Conservation (phyloP, 1,140 invertebrate genomes). For the Asobara japonica region DNA sequence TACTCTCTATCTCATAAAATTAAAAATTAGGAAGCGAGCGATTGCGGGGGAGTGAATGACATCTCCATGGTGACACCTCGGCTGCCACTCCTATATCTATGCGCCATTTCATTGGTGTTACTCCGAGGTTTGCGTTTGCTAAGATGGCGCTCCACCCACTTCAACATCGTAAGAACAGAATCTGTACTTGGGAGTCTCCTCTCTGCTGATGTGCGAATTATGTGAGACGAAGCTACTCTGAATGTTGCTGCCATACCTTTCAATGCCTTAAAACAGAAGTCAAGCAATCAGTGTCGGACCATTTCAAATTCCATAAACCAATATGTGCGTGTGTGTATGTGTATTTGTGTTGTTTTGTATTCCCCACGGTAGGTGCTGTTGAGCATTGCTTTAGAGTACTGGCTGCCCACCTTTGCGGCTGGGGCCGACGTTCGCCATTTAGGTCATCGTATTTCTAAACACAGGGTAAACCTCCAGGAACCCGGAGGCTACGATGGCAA, state of each 20-base stretch:
- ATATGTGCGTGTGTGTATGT: too few relatives aligned
- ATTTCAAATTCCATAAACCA: too few relatives aligned
- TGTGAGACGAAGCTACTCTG: slow-evolving; percentile 83
- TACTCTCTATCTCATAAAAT: neutral
- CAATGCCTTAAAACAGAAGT: slow-evolving; percentile 78
- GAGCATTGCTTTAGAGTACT: too few relatives aligned
- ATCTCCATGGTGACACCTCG: slow-evolving; percentile 79
- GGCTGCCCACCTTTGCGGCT: too few relatives aligned
- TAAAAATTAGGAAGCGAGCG: slow-evolving; percentile 43
- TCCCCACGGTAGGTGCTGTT: too few relatives aligned
- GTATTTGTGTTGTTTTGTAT: too few relatives aligned
- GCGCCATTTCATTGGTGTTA: slow-evolving; percentile 65
- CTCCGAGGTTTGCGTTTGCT: slow-evolving; percentile 77
- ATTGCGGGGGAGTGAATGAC: slow-evolving; percentile 65
- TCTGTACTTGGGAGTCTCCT: slow-evolving; percentile 86
- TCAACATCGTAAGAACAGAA: slow-evolving; percentile 87
- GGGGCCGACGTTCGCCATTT: too few relatives aligned
- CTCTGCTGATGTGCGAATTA: slow-evolving; percentile 87
- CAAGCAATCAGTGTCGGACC: too few relatives aligned
- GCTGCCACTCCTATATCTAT: slow-evolving; percentile 69
- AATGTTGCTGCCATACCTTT: slow-evolving; percentile 93
- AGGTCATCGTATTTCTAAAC: too few relatives aligned
- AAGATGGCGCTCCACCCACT: slow-evolving; percentile 88
- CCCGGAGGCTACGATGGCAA: too few relatives aligned
- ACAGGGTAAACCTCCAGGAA: too few relatives aligned